Percentiles rank a stretch among this genome's conserved stretches.
phyloP scores from a whole-genome alignment of 1,140 invertebrate species.

The Zelostemma sp. region DNA sequence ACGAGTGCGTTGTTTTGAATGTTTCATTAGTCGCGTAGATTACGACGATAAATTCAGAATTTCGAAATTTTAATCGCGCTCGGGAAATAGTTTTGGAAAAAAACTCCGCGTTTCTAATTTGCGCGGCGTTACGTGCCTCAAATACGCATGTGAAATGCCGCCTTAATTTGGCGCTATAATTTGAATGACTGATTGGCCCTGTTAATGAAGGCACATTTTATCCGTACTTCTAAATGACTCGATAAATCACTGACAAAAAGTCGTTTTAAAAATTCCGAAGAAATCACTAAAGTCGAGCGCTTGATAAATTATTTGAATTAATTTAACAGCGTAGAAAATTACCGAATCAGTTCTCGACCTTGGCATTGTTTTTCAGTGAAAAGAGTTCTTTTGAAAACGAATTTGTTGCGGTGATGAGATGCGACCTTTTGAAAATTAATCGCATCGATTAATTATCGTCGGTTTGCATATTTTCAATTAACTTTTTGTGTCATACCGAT shows the following conservation, averaged over 20 bases:
- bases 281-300: not conserved
- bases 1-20: too few relatives aligned
- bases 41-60: too few relatives aligned
- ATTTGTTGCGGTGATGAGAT: not conserved
- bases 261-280: not conserved
- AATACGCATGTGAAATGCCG: not conserved
- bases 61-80: too few relatives aligned
- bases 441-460: not conserved
- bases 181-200: not conserved
- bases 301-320: not conserved
- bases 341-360: not conserved
- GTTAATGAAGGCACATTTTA: not conserved
- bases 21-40: too few relatives aligned
- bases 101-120: not conserved
- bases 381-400: not conserved
- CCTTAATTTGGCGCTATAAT: not conserved
- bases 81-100: not conserved
- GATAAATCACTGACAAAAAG: not conserved
- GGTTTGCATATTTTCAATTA: not conserved
- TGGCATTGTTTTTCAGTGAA: not conserved
- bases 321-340: not conserved
- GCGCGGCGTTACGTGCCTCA: too few relatives aligned
- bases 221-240: not conserved
- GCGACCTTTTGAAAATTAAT: not conserved
- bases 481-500: not conserved